Evolutionary conservation across 2,888 invertebrate genomes (phyloP).

Genomic region (Hermaeophaga mercurialis): DNA sequence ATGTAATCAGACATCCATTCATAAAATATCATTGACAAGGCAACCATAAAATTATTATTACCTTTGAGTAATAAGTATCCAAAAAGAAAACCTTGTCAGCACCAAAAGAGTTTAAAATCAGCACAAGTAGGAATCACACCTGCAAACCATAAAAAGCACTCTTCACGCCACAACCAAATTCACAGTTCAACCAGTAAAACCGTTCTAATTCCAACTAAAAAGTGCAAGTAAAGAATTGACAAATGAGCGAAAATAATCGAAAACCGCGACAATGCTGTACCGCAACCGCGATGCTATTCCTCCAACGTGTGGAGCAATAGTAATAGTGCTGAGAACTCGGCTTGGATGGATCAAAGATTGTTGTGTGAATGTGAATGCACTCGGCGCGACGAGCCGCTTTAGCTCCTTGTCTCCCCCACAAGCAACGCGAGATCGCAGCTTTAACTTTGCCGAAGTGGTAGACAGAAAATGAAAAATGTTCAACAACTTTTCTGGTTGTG

Average conservation of each 20-base stretch:
- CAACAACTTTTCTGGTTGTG: slow-evolving; percentile 14
- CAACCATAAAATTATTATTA: slow-evolving; percentile 1
- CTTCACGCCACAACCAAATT: slow-evolving; percentile 10
- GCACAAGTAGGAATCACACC: slow-evolving; percentile 1
- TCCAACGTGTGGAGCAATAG: slow-evolving; percentile 42
- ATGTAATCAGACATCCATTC: neutral
- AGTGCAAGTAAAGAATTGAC: slow-evolving; percentile 18
- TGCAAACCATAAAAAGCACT: slow-evolving; percentile 5
- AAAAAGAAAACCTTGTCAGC: slow-evolving; percentile 5
- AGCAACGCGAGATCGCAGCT: neutral
- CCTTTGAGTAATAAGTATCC: slow-evolving; percentile 5
- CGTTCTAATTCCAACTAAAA: neutral
- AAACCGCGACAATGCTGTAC: neutral
- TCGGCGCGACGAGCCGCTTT: slow-evolving; percentile 48
- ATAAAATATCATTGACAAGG: neutral
- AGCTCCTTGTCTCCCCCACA: slow-evolving; percentile 48
- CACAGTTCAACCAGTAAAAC: slow-evolving; percentile 6
- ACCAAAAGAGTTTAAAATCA: slow-evolving; percentile 3
- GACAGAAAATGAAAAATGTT: slow-evolving; percentile 43
- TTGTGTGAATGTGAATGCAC: slow-evolving; percentile 51
- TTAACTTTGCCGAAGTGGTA: slow-evolving; percentile 27
- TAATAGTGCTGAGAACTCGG: slow-evolving; percentile 35
- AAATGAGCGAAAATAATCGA: slow-evolving; percentile 9
- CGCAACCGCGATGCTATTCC: slow-evolving; percentile 33
- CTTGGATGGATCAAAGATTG: slow-evolving; percentile 48